phyloP scores from a whole-genome alignment of 1,140 invertebrate genomes.

The Leptoteleia sp. region DNA sequence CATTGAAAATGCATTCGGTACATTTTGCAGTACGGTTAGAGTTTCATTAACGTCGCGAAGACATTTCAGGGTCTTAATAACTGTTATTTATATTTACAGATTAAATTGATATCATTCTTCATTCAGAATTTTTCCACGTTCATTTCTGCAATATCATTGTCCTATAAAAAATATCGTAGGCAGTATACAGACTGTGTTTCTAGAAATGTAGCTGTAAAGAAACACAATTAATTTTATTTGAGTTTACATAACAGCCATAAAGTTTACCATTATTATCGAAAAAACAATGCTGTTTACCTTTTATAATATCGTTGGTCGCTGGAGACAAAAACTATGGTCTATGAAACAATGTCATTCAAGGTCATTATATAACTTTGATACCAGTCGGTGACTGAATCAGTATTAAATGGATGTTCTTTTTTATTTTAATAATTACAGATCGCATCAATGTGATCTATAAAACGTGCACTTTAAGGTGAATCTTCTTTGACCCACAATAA shows the following conservation, averaged over 20 bases:
- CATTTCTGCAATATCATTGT: conserved; percentile 16
- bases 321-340: conserved; percentile 24
- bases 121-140: conserved; percentile 13
- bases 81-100: conserved; percentile 22
- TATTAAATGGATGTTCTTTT: conserved; percentile 1
- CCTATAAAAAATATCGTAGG: conserved; percentile 7
- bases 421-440: not conserved
- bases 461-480: too few relatives aligned
- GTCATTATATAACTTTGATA: conserved; percentile 31
- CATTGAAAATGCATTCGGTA: not conserved
- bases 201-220: conserved; percentile 1
- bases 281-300: conserved; percentile 9
- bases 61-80: conserved; percentile 19
- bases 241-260: conserved; percentile 3
- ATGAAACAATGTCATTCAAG: conserved; percentile 45
- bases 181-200: conserved; percentile 9
- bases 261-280: conserved; percentile 18
- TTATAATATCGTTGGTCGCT: conserved; percentile 16
- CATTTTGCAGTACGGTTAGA: conserved; percentile 4
- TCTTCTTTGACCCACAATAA: too few relatives aligned
- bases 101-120: conserved; percentile 17
- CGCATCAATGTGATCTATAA: too few relatives aligned
- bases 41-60: conserved; percentile 19
- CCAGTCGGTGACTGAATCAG: conserved; percentile 6
- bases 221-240: conserved; percentile 3